Base-by-base conservation (phyloP, 2,888 invertebrate genomes). In the Ectemnius cavifrons region DNA sequence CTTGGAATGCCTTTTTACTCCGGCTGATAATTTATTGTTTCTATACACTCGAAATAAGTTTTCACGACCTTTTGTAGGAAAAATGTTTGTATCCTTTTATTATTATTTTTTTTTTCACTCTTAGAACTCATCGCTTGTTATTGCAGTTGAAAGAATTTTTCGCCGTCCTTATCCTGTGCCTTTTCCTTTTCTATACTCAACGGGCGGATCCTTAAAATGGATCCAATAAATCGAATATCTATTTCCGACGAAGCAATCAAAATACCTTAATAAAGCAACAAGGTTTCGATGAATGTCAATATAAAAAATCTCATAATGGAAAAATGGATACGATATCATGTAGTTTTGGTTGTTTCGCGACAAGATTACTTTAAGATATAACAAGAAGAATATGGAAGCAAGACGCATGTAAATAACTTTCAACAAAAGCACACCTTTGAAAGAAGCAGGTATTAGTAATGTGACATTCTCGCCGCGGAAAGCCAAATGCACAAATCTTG, bases 191-290 rank as follows among this genome's bases (percentile, higher is more conserved):
- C 14, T 20, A 20, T 27, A 27, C 11, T 27, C 20, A 59, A 59
- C 20, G 14, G 5, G 16, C 13, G 28, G 18, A 56, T 60, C 45
- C 61, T 61, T 67, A 52, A 77, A 68, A 67, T 79, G 80, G 81
- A 78, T 77, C 73, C 81, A 73, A 75, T 73, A 73, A 49, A 63
- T 57, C 68, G 65, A 37, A 37, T 37, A 37, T 72, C 20, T 16
- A 8, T 59, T 14, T 59, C 18, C 61, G 70, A 63, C 69, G 67
- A 76, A 64, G 72, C 62, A 28, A 73, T 63, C 47, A 70, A 52
- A 14, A 14, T 52, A 4, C 13, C n/a, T 52, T 16, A 16, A 14
- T 52, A 52, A 52, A 52, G 13, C 5, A 14, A 37, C 37, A 52
- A 52, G 52, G 52, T 11, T 11, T 52, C 52, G 16, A 52, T 37